Percentiles rank a stretch among this genome's conserved stretches.
Evolutionary conservation across 1,140 invertebrate genomes (phyloP).

Genomic region (Bombyx mori): ASM3026992v2 NC_085119.1:10474001-10474500

Average conservation of each 20-base stretch:
- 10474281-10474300: no score
- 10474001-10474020: constrained; percentile 69
- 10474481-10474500: constrained; percentile 15
- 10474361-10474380: no score
- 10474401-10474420: no score
- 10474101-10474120: constrained; percentile 60
- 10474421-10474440: neutral
- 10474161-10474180: constrained; percentile 20
- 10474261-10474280: no score
- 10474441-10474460: constrained; percentile 7
- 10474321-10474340: no score
- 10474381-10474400: no score
- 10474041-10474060: constrained; percentile 51
- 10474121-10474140: constrained; percentile 46
- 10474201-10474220: neutral
- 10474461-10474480: constrained; percentile 12
- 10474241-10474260: no score
- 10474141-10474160: constrained; percentile 32
- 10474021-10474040: constrained; percentile 56
- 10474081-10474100: constrained; percentile 60
- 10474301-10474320: no score
- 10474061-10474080: constrained; percentile 58
- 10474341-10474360: no score
- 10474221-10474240: no score
- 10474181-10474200: constrained; percentile 50